These are phyloP conservation scores for Priocnemis perturbator DNA, from an alignment of 2,888 invertebrate species.

Conservation along the genomic window DNA sequence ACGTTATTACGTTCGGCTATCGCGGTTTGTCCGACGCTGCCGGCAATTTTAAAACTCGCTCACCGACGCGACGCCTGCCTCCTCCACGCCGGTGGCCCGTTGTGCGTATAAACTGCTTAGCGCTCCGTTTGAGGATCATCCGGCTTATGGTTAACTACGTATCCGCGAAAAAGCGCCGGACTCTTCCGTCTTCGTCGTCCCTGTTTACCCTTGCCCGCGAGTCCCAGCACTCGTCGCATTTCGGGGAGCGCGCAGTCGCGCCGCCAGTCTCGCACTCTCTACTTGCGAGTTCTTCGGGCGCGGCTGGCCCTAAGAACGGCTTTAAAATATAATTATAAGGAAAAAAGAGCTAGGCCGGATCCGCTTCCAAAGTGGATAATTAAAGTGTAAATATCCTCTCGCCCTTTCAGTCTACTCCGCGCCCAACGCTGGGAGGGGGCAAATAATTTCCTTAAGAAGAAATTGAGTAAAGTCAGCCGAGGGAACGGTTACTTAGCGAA, in stretches of 20 bases:
- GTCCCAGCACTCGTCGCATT: no score
- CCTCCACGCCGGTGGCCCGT: conserved; percentile 14
- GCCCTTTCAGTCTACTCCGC: no score
- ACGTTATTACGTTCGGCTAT: conserved; percentile 29
- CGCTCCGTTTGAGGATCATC: conserved; percentile 37
- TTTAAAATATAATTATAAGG: no score
- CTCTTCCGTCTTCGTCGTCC: conserved; percentile 17
- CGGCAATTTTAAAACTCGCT: conserved; percentile 32
- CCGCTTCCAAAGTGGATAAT: no score
- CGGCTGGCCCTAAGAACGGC: neutral
- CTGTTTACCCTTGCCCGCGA: neutral
- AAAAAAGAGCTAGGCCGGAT: neutral
- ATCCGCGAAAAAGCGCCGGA: conserved; percentile 26
- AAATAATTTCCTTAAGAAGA: no score
- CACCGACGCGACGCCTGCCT: conserved; percentile 9
- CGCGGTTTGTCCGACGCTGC: conserved; percentile 15
- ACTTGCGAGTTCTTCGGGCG: no score
- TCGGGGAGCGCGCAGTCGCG: no score
- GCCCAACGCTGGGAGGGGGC: no score
- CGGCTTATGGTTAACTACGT: conserved; percentile 47
- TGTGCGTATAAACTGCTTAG: conserved; percentile 42
- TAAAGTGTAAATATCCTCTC: neutral
- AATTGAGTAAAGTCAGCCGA: no score
- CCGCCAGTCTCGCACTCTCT: no score
- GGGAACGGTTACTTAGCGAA: no score